Conservation (phyloP, 2,797 vertebrate genomes). For the Neosilurus hyrtlii region DNA sequence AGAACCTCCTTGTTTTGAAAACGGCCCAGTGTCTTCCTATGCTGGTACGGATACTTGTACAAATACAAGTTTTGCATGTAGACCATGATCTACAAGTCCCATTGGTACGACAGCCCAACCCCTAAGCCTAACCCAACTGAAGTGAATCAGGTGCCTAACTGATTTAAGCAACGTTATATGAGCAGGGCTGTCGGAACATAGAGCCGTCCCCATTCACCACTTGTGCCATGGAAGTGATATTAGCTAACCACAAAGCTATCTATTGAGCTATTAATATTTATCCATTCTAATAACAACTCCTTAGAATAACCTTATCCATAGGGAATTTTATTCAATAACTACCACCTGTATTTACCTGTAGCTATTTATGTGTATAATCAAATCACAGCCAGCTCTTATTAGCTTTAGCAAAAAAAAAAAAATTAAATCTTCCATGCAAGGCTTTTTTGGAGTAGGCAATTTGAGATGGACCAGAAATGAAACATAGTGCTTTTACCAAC, state of each 20-base stretch:
- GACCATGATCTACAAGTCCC: background rate
- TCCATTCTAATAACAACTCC: background rate
- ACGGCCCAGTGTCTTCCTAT: background rate
- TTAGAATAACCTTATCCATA: background rate
- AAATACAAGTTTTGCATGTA: no score
- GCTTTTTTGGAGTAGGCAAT: background rate
- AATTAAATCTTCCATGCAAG: background rate
- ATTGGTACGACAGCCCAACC: no score
- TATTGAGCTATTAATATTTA: background rate
- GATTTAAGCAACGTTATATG: no score
- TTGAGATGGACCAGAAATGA: background rate
- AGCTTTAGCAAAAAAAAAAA: background rate
- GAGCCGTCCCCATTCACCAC: background rate
- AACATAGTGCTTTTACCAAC: background rate
- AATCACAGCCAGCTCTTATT: background rate
- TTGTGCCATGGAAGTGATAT: background rate
- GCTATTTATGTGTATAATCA: background rate
- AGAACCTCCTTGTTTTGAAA: background rate
- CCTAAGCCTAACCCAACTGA: no score
- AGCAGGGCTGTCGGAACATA: no score
- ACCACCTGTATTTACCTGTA: background rate
- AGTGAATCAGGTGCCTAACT: no score
- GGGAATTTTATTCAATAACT: background rate
- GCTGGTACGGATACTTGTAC: background rate
- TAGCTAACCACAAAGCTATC: background rate